These are phyloP conservation scores for Macrosoma leucophasiata DNA, from an alignment of 2,888 invertebrate species.

Conservation along the genomic window DNA sequence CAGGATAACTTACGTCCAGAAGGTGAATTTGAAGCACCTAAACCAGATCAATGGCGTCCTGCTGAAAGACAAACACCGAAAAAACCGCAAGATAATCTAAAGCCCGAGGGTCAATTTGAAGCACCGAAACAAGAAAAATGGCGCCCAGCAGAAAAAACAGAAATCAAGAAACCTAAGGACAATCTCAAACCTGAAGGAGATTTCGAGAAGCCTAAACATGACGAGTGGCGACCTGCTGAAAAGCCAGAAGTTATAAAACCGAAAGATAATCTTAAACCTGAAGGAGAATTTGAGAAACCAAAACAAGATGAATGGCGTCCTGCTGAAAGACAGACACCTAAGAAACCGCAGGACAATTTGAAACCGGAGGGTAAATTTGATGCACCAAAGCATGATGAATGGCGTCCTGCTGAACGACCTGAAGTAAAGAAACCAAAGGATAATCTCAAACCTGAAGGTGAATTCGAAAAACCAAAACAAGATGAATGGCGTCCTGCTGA, in stretches of 20 bases:
- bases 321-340: conserved; percentile 54
- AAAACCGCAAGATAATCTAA: conserved; percentile 49
- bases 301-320: conserved; percentile 43
- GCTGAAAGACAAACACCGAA: conserved; percentile 49
- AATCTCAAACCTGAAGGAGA: conserved; percentile 67
- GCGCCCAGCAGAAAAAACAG: conserved; percentile 55
- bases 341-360: conserved; percentile 71
- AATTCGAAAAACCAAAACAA: conserved; percentile 56
- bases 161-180: conserved; percentile 45
- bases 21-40: conserved; percentile 66
- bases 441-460: conserved; percentile 61
- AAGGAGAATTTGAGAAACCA: conserved; percentile 74
- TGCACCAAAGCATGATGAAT: conserved; percentile 49
- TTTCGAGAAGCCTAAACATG: conserved; percentile 51
- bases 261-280: conserved; percentile 66
- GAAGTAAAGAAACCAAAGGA: conserved; percentile 45
- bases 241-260: conserved; percentile 34
- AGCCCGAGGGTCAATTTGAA: conserved; percentile 71
- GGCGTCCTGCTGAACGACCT: conserved; percentile 62
- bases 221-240: conserved; percentile 44
- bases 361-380: conserved; percentile 76
- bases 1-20: conserved; percentile 73
- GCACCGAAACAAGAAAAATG: conserved; percentile 45
- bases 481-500: conserved; percentile 51
- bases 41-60: conserved; percentile 46